Conservation (phyloP, 2,797 vertebrate genomes). For the Sebastes trivittatus region DNA sequence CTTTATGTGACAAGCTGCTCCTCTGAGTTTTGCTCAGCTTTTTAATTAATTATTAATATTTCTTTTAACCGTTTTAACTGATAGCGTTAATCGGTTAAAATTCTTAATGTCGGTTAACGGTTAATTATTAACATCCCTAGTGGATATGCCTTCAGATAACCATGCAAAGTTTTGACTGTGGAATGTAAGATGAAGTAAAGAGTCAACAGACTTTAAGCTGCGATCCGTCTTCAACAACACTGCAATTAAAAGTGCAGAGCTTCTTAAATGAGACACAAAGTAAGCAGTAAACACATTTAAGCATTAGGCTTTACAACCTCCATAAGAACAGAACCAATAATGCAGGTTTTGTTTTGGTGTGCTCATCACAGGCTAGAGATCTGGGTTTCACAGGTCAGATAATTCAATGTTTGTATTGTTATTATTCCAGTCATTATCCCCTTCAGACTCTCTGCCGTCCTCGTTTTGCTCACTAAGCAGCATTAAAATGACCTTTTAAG, state of each 20-base stretch:
- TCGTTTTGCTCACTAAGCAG: background rate
- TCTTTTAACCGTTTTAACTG: too few species aligned
- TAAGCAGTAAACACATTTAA: background rate
- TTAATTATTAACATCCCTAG: too few species aligned
- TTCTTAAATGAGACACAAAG: background rate
- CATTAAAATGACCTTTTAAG: constrained; percentile 15
- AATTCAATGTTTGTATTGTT: too few species aligned
- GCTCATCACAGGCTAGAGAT: background rate
- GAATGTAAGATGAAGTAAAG: too few species aligned
- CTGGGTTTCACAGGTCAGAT: background rate
- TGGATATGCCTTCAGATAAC: too few species aligned
- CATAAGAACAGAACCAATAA: background rate
- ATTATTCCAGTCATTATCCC: background rate
- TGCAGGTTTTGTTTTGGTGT: background rate
- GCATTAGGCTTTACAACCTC: background rate
- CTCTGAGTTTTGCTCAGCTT: too few species aligned
- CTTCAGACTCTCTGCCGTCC: background rate
- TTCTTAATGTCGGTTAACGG: too few species aligned
- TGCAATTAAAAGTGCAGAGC: background rate
- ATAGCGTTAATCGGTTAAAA: too few species aligned
- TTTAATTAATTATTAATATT: too few species aligned
- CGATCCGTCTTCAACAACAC: background rate
- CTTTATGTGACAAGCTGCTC: too few species aligned
- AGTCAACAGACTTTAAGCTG: background rate
- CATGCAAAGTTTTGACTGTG: too few species aligned